Conservation (phyloP, 2,888 invertebrate genomes). For the Leptopterna dolabrata region DNA sequence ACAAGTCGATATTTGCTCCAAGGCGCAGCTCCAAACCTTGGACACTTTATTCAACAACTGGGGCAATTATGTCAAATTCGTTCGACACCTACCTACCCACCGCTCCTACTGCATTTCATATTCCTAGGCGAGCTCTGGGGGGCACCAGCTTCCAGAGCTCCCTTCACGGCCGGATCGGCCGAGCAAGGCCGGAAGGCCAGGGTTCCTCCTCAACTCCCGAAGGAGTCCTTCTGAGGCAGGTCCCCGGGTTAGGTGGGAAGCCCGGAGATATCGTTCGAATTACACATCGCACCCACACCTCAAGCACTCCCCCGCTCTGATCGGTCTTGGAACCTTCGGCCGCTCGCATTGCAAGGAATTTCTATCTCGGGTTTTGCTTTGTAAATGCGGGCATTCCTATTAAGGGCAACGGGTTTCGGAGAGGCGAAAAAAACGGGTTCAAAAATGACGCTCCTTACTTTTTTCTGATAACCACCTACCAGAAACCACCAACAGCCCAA, state of each 20-base stretch:
- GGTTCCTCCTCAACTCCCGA: neutral
- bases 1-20: neutral
- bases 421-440: conserved; percentile 4
- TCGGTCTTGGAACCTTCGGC: neutral
- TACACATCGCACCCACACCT: conserved; percentile 24
- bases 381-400: conserved; percentile 31
- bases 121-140: neutral
- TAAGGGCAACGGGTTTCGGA: conserved; percentile 28
- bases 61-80: conserved; percentile 6
- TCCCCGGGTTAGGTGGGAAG: neutral
- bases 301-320: neutral
- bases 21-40: neutral
- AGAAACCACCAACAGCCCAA: conserved; percentile 9
- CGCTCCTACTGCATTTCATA: neutral
- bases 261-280: conserved; percentile 6
- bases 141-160: neutral
- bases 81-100: neutral
- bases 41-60: neutral
- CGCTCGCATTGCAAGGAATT: conserved; percentile 4
- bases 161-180: neutral
- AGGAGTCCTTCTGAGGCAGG: neutral
- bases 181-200: conserved; percentile 23
- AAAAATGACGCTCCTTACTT: conserved; percentile 19
- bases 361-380: conserved; percentile 5
- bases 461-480: neutral